Conservation (phyloP, 2,113 vertebrate genomes). For the Pseudopodoces humilis region DNA sequence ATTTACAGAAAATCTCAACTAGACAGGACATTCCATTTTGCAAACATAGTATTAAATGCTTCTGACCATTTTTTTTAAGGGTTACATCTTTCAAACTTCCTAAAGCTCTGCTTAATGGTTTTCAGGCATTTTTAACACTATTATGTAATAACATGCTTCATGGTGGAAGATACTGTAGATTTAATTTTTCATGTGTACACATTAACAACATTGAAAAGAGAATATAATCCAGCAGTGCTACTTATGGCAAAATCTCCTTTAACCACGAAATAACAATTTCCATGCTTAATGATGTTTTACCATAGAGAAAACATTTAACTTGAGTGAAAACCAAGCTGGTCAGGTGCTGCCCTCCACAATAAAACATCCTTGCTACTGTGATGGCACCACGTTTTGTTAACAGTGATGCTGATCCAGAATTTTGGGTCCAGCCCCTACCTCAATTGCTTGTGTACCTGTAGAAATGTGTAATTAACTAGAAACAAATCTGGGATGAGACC, state of each 20-base stretch:
- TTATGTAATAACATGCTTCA: not conserved
- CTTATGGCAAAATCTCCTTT: not conserved
- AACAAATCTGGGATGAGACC: not conserved
- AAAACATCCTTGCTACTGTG: not conserved
- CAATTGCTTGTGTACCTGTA: not conserved
- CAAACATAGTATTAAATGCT: not conserved
- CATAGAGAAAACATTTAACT: not conserved
- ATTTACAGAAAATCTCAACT: not conserved
- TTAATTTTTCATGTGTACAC: not conserved
- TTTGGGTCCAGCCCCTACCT: not conserved
- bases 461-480: not conserved
- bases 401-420: not conserved
- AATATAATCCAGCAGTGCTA: not conserved
- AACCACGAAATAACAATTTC: not conserved
- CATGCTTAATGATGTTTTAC: not conserved
- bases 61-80: not conserved
- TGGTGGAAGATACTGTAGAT: not conserved
- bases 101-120: not conserved
- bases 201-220: not conserved
- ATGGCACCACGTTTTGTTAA: not conserved
- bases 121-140: not conserved
- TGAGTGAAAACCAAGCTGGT: not conserved
- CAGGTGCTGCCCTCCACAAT: not conserved
- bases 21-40: not conserved
- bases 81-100: not conserved